A percentile compares a stretch with the other conserved stretches of the same genome.
Evolutionary conservation across 1,140 invertebrate genomes (phyloP).

Genomic region (Macrosteles quadrilineatus): DNA sequence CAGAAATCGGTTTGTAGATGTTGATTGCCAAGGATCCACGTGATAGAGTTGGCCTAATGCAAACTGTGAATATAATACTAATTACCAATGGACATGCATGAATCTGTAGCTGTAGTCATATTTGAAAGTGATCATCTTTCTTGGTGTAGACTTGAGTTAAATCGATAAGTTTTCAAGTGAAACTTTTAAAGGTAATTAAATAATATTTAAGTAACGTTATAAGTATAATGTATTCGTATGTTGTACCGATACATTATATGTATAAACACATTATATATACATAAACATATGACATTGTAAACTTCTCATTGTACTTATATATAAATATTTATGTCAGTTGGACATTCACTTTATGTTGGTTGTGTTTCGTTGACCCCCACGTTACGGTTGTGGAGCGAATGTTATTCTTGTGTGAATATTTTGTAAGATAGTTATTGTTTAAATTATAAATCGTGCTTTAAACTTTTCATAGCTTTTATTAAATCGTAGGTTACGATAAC

Average conservation of each 20-base stretch:
- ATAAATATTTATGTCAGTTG: slow-evolving; percentile 18
- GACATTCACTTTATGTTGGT: slow-evolving; percentile 19
- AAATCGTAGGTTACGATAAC: slow-evolving; percentile 16
- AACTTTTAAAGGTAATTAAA: slow-evolving; percentile 16
- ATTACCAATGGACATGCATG: slow-evolving; percentile 14
- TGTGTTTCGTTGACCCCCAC: slow-evolving; percentile 18
- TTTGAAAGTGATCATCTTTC: slow-evolving; percentile 13
- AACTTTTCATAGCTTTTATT: slow-evolving; percentile 30
- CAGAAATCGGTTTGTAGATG: too few relatives aligned
- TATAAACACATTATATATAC: slow-evolving; percentile 11
- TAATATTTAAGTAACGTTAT: slow-evolving; percentile 21
- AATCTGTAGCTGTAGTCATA: slow-evolving; percentile 6
- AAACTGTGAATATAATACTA: slow-evolving; percentile 22
- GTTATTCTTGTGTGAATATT: slow-evolving; percentile 21
- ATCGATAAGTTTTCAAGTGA: slow-evolving; percentile 16
- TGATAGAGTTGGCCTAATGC: slow-evolving; percentile 19
- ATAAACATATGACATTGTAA: slow-evolving; percentile 29
- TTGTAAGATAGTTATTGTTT: slow-evolving; percentile 18
- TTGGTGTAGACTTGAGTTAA: slow-evolving; percentile 25
- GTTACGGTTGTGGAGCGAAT: slow-evolving; percentile 22
- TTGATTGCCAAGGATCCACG: too few relatives aligned
- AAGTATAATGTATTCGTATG: slow-evolving; percentile 6
- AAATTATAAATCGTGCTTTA: slow-evolving; percentile 21
- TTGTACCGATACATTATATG: slow-evolving; percentile 1
- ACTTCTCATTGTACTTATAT: slow-evolving; percentile 32